Conservation (phyloP, 2,888 invertebrate species). For the Enchytraeus crypticus region DNA sequence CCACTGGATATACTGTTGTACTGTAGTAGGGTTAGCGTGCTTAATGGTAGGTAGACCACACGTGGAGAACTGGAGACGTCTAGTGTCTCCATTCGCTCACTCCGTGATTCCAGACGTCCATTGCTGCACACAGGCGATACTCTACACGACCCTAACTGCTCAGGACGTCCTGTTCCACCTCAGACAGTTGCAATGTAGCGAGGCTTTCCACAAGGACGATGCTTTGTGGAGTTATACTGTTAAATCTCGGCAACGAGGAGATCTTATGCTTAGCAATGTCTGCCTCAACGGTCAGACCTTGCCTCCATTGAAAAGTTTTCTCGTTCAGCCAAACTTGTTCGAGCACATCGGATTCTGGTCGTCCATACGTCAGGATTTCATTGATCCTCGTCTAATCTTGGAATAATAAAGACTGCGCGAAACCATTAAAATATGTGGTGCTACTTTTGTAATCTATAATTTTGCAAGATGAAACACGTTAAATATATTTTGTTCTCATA, state of each 20-base stretch:
- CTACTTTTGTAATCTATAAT: too few species aligned
- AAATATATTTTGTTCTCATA: too few species aligned
- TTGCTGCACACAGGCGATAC: neutral
- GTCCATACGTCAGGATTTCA: neutral
- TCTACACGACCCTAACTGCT: neutral
- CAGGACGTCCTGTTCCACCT: neutral
- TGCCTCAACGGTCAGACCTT: too few species aligned
- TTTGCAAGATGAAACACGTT: too few species aligned
- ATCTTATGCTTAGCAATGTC: too few species aligned
- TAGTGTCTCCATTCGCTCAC: neutral
- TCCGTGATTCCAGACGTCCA: neutral
- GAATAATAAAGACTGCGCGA: neutral
- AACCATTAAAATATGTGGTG: too few species aligned
- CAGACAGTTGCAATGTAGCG: neutral
- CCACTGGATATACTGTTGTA: neutral
- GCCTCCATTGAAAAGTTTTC: too few species aligned
- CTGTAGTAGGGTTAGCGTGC: neutral
- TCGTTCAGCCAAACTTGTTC: neutral
- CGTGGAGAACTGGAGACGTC: neutral
- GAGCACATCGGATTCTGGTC: neutral
- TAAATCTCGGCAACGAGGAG: neutral
- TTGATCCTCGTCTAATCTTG: neutral
- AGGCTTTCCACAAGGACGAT: constrained; percentile 1
- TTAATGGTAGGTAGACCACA: neutral
- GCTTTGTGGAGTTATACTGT: neutral